phyloP scores from a whole-genome alignment of 35 echinoderm and acorn worm genomes.

The Heliocidaris erythrogramma region DNA sequence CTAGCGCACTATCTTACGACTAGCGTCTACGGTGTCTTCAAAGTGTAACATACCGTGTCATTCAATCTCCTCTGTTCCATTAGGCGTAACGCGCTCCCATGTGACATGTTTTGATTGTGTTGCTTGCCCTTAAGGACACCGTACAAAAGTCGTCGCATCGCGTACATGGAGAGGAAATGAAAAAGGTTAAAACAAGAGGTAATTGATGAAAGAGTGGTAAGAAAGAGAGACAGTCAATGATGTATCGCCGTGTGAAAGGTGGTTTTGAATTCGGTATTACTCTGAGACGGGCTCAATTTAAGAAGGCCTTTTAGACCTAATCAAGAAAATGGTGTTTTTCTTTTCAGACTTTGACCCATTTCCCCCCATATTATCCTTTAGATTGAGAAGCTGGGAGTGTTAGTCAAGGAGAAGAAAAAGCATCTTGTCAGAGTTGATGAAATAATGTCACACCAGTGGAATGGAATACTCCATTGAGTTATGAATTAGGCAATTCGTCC shows the following conservation, averaged over 20 bases:
- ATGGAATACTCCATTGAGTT: no score
- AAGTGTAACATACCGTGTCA: not conserved
- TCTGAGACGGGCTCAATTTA: not conserved
- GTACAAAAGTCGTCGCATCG: not conserved
- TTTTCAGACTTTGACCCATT: not conserved
- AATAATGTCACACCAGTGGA: no score
- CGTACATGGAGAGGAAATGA: not conserved
- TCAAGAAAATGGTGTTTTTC: not conserved
- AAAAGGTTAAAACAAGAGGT: not conserved
- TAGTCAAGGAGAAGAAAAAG: no score
- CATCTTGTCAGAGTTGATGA: no score
- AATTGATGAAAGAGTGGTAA: not conserved
- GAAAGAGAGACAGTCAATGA: not conserved
- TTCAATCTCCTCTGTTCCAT: not conserved
- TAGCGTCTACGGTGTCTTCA: not conserved
- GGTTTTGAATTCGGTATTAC: not conserved
- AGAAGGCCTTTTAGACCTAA: not conserved
- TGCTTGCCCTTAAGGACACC: not conserved
- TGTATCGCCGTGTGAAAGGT: not conserved
- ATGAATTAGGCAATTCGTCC: no score
- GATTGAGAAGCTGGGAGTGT: no score
- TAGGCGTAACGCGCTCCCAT: not conserved
- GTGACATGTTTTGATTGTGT: not conserved
- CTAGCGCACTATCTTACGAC: constrained; percentile 4
- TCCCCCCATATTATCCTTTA: no score